Evolutionary conservation across 2,888 invertebrate genomes (phyloP).

Genomic region (Sicus ferrugineus): DNA sequence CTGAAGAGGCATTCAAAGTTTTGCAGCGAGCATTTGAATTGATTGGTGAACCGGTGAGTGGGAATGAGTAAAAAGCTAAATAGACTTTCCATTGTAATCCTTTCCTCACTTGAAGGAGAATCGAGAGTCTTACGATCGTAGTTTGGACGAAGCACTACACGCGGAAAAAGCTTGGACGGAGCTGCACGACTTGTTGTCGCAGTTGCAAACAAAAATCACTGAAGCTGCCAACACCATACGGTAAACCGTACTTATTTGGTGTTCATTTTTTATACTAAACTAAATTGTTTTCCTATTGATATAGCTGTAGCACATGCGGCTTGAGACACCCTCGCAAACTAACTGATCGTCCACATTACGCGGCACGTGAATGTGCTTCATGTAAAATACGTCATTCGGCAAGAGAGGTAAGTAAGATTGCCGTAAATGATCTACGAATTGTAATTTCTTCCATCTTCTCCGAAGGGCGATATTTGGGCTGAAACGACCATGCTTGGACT

Average conservation of each 20-base stretch:
- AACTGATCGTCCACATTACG: slow-evolving; percentile 87
- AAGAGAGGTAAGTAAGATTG: slow-evolving; percentile 72
- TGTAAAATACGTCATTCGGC: slow-evolving; percentile 91
- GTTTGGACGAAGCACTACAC: slow-evolving; percentile 77
- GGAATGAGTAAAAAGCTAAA: not conserved
- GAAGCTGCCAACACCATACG: slow-evolving; percentile 91
- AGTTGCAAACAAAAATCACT: slow-evolving; percentile 92
- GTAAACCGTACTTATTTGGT: slow-evolving; percentile 48
- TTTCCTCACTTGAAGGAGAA: slow-evolving; percentile 68
- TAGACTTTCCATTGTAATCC: not conserved
- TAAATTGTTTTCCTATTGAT: slow-evolving; percentile 11
- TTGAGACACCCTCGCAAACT: slow-evolving; percentile 86
- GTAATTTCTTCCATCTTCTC: slow-evolving; percentile 20
- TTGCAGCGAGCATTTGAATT: slow-evolving; percentile 94
- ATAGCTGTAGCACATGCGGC: slow-evolving; percentile 91
- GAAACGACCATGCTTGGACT: slow-evolving; percentile 89
- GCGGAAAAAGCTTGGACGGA: slow-evolving; percentile 90
- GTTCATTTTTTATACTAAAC: not conserved
- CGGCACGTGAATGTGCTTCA: slow-evolving; percentile 88
- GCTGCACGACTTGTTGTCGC: slow-evolving; percentile 84
- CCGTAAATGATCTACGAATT: not conserved
- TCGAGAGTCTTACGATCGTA: slow-evolving; percentile 76
- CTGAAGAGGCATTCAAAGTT: slow-evolving; percentile 96
- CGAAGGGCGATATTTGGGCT: slow-evolving; percentile 94
- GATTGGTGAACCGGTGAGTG: slow-evolving; percentile 84